These are phyloP conservation scores for Gasteruption jaculator DNA, from an alignment of 2,888 invertebrate species.

Conservation along the genomic window DNA sequence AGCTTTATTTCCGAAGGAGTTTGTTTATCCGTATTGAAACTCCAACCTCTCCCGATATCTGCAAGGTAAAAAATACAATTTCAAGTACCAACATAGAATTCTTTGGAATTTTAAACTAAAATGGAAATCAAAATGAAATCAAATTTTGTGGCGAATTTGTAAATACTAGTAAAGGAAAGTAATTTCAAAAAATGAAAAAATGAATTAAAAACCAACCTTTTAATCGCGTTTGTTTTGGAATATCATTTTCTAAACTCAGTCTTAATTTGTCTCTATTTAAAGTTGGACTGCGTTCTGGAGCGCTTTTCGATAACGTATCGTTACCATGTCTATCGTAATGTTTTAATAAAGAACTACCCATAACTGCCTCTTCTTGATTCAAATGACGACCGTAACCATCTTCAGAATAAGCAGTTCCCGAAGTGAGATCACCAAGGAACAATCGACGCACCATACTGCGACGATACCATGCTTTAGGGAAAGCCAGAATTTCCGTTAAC, in stretches of 20 bases:
- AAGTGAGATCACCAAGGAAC: slow-evolving; percentile 89
- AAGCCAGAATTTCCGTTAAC: slow-evolving; percentile 92
- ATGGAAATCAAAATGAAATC: neutral
- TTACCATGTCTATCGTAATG: slow-evolving; percentile 39
- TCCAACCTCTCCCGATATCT: slow-evolving; percentile 58
- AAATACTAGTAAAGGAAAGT: neutral
- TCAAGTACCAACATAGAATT: slow-evolving; percentile 4
- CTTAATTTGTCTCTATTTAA: slow-evolving; percentile 58
- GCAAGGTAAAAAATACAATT: slow-evolving; percentile 10
- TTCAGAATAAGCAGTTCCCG: slow-evolving; percentile 51
- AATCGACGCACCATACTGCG: slow-evolving; percentile 87
- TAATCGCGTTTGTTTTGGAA: slow-evolving; percentile 52
- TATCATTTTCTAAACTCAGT: slow-evolving; percentile 56
- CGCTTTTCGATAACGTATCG: slow-evolving; percentile 41
- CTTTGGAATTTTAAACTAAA: slow-evolving; percentile 7
- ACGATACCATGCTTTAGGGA: slow-evolving; percentile 98
- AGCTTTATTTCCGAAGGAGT: slow-evolving; percentile 59
- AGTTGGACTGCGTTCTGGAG: slow-evolving; percentile 44
- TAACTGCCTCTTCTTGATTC: slow-evolving; percentile 44
- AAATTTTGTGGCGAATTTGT: slow-evolving; percentile 31
- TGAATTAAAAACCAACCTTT: slow-evolving; percentile 43
- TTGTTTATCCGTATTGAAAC: slow-evolving; percentile 57
- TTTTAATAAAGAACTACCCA: slow-evolving; percentile 45
- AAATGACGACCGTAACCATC: slow-evolving; percentile 44
- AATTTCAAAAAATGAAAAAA: neutral